These are phyloP conservation scores for Panonychus citri DNA, from an alignment of 1,140 invertebrate species.

Conservation along the genomic window DNA sequence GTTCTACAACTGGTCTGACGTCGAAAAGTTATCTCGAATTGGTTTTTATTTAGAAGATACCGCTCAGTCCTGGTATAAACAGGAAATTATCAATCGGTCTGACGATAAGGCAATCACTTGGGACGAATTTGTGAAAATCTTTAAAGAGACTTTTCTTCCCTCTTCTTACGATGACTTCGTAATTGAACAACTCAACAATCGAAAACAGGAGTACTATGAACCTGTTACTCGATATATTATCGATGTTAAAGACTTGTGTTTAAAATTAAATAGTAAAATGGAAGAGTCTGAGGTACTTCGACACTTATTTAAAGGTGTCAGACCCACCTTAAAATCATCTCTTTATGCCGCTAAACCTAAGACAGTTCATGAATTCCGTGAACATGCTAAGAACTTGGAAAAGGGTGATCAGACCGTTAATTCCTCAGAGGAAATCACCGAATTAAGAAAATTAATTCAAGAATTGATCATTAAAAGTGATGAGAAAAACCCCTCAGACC, in stretches of 20 bases:
- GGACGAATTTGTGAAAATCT: not conserved
- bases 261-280: not conserved
- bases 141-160: not conserved
- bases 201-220: not conserved
- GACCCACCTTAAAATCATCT: not conserved
- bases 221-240: not conserved
- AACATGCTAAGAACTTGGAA: not conserved
- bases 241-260: not conserved
- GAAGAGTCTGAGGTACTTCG: not conserved
- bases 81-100: not conserved
- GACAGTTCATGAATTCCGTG: not conserved
- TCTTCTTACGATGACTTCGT: not conserved
- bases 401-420: not conserved
- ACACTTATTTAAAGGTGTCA: not conserved
- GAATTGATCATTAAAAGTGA: too few species aligned
- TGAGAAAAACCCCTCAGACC: too few species aligned
- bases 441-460: too few species aligned
- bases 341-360: not conserved
- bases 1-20: not conserved
- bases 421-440: too few species aligned
- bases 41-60: not conserved
- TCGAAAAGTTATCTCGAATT: not conserved
- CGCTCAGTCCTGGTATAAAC: not conserved
- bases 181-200: not conserved
- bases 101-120: not conserved